A percentile compares a stretch with the other conserved stretches of the same genome.
phyloP scores from a whole-genome alignment of 2,113 vertebrate genomes.

The Hyaena hyaena region DNA sequence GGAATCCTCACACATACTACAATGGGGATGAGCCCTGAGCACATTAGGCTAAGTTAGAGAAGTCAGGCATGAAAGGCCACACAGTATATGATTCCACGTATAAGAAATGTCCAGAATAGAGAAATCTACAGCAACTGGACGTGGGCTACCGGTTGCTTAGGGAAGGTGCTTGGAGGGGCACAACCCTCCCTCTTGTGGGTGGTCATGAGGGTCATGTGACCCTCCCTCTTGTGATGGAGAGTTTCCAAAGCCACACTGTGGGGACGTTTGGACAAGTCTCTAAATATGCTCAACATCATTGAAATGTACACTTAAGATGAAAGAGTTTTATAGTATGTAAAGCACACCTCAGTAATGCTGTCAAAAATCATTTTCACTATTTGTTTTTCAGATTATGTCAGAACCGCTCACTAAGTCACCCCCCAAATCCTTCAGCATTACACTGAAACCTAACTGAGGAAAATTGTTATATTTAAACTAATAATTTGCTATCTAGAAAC shows the following conservation, averaged over 20 bases:
- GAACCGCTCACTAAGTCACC: neutral
- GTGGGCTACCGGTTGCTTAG: fast-evolving
- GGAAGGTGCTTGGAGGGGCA: fast-evolving
- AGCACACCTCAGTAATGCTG: neutral
- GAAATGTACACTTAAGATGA: neutral
- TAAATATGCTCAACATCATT: neutral
- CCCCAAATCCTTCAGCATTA: neutral
- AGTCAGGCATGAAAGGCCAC: neutral
- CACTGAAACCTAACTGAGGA: neutral
- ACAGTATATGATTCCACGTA: neutral
- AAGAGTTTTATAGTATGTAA: neutral
- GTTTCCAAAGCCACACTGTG: neutral
- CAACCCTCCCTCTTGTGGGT: too few relatives aligned
- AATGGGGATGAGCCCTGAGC: neutral
- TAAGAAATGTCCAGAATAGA: neutral
- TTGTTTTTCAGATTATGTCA: neutral
- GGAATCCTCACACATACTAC: neutral
- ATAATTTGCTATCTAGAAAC: neutral
- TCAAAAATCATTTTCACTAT: neutral
- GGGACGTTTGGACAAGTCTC: neutral
- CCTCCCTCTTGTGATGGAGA: neutral
- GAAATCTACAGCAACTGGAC: too few relatives aligned
- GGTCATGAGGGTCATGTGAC: too few relatives aligned
- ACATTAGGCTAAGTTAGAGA: neutral
- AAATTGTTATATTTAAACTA: neutral